Evolutionary conservation across 1,140 invertebrate species (phyloP).

Genomic region (Trachelipus rathkii): DNA sequence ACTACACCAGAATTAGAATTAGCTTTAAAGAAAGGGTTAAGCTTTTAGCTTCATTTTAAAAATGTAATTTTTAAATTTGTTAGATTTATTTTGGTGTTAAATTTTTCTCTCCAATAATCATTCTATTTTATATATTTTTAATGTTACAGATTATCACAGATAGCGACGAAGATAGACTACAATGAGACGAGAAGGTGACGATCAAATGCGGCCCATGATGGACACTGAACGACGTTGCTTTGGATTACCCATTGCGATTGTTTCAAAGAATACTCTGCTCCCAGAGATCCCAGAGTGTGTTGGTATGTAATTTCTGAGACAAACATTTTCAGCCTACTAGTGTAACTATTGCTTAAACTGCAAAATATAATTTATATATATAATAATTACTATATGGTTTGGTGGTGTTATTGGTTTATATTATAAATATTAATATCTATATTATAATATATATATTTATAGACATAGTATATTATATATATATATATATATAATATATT

Average conservation of each 20-base stretch:
- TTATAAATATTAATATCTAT: no score
- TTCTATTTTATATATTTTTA: neutral
- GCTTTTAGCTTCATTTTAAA: no score
- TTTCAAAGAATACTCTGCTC: slow-evolving; percentile 85
- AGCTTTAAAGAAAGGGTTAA: no score
- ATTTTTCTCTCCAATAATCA: slow-evolving; percentile 41
- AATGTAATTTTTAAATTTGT: neutral
- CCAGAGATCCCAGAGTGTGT: slow-evolving; percentile 56
- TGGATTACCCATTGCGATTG: slow-evolving; percentile 83
- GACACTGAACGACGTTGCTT: slow-evolving; percentile 36
- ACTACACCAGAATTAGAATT: no score
- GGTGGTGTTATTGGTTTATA: no score
- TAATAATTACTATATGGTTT: no score
- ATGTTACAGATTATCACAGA: slow-evolving; percentile 37
- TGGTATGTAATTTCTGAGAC: slow-evolving; percentile 34
- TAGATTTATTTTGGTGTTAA: slow-evolving; percentile 45
- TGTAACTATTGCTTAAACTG: neutral
- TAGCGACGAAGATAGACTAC: slow-evolving; percentile 37
- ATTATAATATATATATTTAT: no score
- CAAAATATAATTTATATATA: no score
- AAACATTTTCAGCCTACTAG: slow-evolving; percentile 17
- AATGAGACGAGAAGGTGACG: slow-evolving; percentile 34
- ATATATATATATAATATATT: no score
- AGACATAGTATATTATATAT: no score
- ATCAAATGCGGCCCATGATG: slow-evolving; percentile 31